These are phyloP conservation scores for Tragopan temminckii DNA, from an alignment of 2,797 vertebrate genomes.

Conservation along the genomic window DNA sequence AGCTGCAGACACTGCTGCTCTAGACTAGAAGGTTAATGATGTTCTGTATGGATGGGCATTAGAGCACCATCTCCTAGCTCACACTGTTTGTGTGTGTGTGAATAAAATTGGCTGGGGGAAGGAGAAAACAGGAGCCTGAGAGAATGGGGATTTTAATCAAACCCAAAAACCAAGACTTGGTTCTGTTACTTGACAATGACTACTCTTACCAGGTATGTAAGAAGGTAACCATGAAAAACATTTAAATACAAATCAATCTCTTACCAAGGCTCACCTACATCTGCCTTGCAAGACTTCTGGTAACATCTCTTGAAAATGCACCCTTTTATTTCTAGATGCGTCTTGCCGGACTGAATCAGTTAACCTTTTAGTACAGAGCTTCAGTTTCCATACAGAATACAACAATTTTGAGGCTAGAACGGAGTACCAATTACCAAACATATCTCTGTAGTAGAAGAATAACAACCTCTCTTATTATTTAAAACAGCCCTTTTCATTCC, in stretches of 20 bases:
- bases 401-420: background rate
- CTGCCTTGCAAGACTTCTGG: background rate
- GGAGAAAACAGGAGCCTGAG: rapidly evolving
- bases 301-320: background rate
- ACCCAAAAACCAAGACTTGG: background rate
- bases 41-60: background rate
- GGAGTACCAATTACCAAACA: background rate
- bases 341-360: background rate
- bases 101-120: background rate
- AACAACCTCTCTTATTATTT: background rate
- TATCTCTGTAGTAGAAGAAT: background rate
- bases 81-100: background rate
- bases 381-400: background rate
- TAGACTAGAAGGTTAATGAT: background rate
- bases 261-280: background rate
- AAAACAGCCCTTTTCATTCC: background rate
- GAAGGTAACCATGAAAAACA: background rate
- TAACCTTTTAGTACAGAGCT: background rate
- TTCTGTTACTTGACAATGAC: background rate
- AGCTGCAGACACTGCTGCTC: background rate
- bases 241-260: background rate
- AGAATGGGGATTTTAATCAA: background rate
- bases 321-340: background rate
- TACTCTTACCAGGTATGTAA: background rate
- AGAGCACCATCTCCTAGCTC: background rate